Evolutionary conservation across 2,113 vertebrate genomes (phyloP), one percentile per base, ranked within the genome.

Genomic region (Eidolon helvum): DNA sequence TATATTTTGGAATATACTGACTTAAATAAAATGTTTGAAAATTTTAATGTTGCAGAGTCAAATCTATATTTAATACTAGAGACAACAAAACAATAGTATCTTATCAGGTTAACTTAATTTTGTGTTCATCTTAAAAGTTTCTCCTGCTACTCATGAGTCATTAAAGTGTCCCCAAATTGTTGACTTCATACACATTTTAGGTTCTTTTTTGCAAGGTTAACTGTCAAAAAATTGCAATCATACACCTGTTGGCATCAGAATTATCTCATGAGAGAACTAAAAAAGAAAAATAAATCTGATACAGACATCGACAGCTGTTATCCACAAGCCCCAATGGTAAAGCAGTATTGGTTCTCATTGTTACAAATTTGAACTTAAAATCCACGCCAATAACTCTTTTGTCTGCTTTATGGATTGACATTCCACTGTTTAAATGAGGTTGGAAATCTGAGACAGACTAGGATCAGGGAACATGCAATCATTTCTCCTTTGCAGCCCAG

Each of bases 201-300:
- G 16, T 22, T 74, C 30, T n/a, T 77, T 38, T n/a, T 91, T 88
- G 55, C 11, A 57, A 45, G 38, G 33, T 63, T 43, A 74, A 40
- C 86, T 53, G 40, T 59, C 50, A 53, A 43, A 87, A 88, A 74
- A 71, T 4, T 40, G 24, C 16, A 43, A 53, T 35, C 24, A 30
- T 10, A 40, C 3, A 38, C 66, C 40, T 35, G n/a, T 19, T 19
- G 38, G 22, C 45, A 43, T 63, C 28, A 55, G 9, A 77, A 66
- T 74, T 59, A 26, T 77, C 59, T 87, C 63, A 66, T 65, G 53
- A 72, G 9, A 84, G 50, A 92, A 55, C 5, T 45, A 53, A 83
- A 65, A 75, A 26, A 3, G 7, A 82, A 68, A 66, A 53, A 10
- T 38, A 66, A 66, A 90, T 48, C 19, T 35, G n/a, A 35, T 40